Base-by-base conservation (phyloP, 2,797 vertebrate genomes). In the Rhyacichthys aspro region DNA sequence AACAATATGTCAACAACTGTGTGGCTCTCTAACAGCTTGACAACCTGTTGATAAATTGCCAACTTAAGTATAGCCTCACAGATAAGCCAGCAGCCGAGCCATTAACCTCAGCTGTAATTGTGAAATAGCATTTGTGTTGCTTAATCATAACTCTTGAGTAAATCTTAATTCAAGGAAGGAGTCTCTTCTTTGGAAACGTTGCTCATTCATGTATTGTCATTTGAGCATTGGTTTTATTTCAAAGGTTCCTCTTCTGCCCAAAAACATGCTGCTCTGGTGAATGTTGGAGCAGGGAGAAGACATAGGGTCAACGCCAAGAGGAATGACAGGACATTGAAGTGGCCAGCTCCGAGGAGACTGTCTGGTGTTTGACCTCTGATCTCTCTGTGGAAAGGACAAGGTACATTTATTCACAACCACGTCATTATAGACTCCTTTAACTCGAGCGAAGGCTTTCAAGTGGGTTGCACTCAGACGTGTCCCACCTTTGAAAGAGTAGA, bases 61-160 rank as follows among this genome's bases (percentile, higher is more conserved):
- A 12, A 71, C 32, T 48, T 48, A 18, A 12, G 45, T 39, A 15
- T 8, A 45, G 63, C 15, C 14, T 33, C 16, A 11, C 5, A 49
- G 44, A 78, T 53, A 63, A 52, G 50, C 34, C 32, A 4, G 15
- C 9, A 18, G 9, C 19, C 50, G 2, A 60, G 33, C 43, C 38
- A 10, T 12, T 59, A 53, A 53, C 48, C 48, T 15, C 19, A 14
- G 19, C 23, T 42, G 19, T 14, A 19, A 33, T 85, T 86, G 80
- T 72, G 84, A 81, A 90, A 90, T 45, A 8, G 53, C 32, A 37
- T 7, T 3, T 9, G 0, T 1, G 28, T 90, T 91, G 42, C 86
- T 34, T 67, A 89, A 91, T 73, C 36, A 3, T 28, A 47, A 56
- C 39, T 45, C 55, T 86, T 90, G 88, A 80, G 85, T 55, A 89